Evolutionary conservation across 2,888 invertebrate genomes (phyloP).

Genomic region (Cantharis rufa): DNA sequence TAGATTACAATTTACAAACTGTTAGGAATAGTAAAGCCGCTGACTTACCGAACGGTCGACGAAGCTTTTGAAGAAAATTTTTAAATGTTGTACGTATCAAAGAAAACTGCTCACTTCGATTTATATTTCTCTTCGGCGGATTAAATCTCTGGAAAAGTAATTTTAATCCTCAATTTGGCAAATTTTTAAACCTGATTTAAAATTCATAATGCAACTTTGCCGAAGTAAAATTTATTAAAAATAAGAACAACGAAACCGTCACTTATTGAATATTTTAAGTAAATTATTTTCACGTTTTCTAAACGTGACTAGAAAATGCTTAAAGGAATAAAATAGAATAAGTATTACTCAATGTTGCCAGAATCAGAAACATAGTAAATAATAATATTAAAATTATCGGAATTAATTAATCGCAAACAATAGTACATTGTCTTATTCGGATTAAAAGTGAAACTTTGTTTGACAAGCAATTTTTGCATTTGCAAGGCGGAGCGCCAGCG

Average conservation of each 20-base stretch:
- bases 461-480: no score
- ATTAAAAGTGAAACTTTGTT: no score
- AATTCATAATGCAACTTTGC: background rate
- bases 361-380: background rate
- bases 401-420: background rate
- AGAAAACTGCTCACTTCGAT: background rate
- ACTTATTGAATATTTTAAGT: background rate
- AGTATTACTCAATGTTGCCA: background rate
- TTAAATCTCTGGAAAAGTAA: background rate
- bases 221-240: background rate
- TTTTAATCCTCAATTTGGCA: background rate
- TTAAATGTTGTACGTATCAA: background rate
- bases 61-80: background rate
- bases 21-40: background rate
- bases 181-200: background rate
- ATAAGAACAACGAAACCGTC: background rate
- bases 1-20: background rate
- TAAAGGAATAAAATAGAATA: background rate
- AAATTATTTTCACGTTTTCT: background rate
- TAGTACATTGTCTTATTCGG: no score
- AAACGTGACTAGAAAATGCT: background rate
- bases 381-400: background rate
- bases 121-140: background rate
- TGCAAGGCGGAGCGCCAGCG: no score
- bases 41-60: background rate